Percentiles rank a stretch among this genome's conserved stretches.
Conservation (phyloP, 2,888 invertebrate species). For the Melitaea athalia region DNA sequence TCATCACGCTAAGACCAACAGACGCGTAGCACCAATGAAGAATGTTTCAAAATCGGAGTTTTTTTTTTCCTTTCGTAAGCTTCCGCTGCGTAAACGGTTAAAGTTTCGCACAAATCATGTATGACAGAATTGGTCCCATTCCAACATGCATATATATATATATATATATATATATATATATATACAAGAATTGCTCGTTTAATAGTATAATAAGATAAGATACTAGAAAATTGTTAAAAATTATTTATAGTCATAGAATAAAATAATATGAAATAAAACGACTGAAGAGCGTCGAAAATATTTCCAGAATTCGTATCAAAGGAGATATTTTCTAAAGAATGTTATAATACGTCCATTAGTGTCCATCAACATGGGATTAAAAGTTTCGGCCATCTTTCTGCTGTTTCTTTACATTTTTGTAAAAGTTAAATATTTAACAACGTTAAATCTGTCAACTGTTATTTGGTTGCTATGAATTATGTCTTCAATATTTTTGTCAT, state of each 20-base stretch:
- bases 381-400: slow-evolving; percentile 27
- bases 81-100: too few relatives aligned
- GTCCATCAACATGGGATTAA: slow-evolving; percentile 35
- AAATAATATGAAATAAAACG: slow-evolving; percentile 23
- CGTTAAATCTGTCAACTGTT: neutral
- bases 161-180: too few relatives aligned
- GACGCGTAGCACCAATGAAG: too few relatives aligned
- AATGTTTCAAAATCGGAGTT: too few relatives aligned
- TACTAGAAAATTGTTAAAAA: too few relatives aligned
- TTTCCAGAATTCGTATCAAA: slow-evolving; percentile 31
- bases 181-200: too few relatives aligned
- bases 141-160: too few relatives aligned
- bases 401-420: slow-evolving; percentile 10
- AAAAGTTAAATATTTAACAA: neutral
- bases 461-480: neutral
- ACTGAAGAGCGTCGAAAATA: slow-evolving; percentile 24
- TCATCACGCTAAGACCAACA: too few relatives aligned
- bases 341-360: slow-evolving; percentile 38
- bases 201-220: too few relatives aligned
- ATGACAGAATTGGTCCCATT: too few relatives aligned
- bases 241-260: slow-evolving; percentile 10
- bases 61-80: too few relatives aligned
- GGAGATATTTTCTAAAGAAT: slow-evolving; percentile 34
- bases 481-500: neutral
- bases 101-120: too few relatives aligned